phyloP scores from a whole-genome alignment of 64 coral and sea anemone species.

The Pachyseris speciosa region DNA sequence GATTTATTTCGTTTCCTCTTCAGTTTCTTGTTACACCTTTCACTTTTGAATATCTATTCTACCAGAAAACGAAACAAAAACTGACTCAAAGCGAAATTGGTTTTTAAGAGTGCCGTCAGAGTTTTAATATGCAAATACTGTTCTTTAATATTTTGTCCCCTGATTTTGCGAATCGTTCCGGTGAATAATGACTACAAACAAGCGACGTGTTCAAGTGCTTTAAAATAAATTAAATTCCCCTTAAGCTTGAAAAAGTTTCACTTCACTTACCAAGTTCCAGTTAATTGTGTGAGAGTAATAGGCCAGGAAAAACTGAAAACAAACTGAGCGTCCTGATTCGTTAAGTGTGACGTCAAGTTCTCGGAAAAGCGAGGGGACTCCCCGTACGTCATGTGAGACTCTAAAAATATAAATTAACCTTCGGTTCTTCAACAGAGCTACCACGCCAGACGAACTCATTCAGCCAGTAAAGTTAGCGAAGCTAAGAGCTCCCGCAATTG shows the following conservation, averaged over 20 bases:
- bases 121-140: too few species aligned
- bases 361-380: constrained; percentile 17
- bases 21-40: constrained; percentile 27
- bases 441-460: neutral
- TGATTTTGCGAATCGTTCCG: too few species aligned
- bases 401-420: neutral
- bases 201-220: too few species aligned
- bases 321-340: neutral
- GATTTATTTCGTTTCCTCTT: neutral
- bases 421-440: neutral
- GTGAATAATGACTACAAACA: too few species aligned
- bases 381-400: neutral
- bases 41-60: constrained; percentile 21
- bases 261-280: too few species aligned
- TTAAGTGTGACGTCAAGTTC: neutral
- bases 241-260: too few species aligned
- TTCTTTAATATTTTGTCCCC: too few species aligned
- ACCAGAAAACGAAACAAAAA: neutral
- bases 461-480: neutral
- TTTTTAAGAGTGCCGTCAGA: too few species aligned
- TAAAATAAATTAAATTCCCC: too few species aligned
- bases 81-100: neutral
- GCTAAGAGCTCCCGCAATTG: neutral
- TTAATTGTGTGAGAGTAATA: too few species aligned
- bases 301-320: neutral